phyloP scores from a whole-genome alignment of 2,888 invertebrate species.

The Limnephilus marmoratus region DNA sequence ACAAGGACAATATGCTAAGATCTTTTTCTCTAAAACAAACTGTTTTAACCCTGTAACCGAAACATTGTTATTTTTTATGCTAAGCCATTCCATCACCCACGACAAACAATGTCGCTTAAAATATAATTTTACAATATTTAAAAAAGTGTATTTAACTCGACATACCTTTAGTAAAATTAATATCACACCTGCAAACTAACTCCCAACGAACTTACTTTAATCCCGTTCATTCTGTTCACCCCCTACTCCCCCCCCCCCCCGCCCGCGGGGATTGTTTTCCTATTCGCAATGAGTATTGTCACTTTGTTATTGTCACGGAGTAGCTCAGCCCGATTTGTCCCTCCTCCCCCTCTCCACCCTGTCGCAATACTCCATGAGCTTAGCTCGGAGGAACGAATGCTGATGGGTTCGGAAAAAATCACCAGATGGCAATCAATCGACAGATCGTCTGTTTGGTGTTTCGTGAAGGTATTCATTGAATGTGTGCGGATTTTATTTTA shows the following conservation, averaged over 20 bases:
- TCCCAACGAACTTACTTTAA: not conserved
- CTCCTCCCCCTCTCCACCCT: not conserved
- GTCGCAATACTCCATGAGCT: constrained; percentile 6
- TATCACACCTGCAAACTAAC: not conserved
- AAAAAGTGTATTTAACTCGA: too few relatives aligned
- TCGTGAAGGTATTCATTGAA: constrained; percentile 37
- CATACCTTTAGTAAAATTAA: not conserved
- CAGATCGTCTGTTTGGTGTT: constrained; percentile 40
- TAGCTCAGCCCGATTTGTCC: constrained; percentile 45
- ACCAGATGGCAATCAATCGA: constrained; percentile 45
- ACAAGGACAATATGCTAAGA: too few relatives aligned
- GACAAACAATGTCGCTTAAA: too few relatives aligned
- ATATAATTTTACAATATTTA: too few relatives aligned
- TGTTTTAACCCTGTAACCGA: too few relatives aligned
- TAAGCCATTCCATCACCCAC: too few relatives aligned
- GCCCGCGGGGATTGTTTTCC: constrained; percentile 57
- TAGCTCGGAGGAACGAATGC: constrained; percentile 28
- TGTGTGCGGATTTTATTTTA: not conserved
- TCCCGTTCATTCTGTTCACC: not conserved
- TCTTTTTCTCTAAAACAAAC: too few relatives aligned
- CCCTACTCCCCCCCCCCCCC: not conserved
- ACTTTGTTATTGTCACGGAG: constrained; percentile 59
- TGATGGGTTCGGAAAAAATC: constrained; percentile 37
- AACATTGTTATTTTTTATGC: too few relatives aligned
- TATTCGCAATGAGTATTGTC: constrained; percentile 57